These are phyloP conservation scores for Panagrolaimus sp. DNA, from an alignment of 1,140 invertebrate genomes.

Conservation along the genomic window DNA sequence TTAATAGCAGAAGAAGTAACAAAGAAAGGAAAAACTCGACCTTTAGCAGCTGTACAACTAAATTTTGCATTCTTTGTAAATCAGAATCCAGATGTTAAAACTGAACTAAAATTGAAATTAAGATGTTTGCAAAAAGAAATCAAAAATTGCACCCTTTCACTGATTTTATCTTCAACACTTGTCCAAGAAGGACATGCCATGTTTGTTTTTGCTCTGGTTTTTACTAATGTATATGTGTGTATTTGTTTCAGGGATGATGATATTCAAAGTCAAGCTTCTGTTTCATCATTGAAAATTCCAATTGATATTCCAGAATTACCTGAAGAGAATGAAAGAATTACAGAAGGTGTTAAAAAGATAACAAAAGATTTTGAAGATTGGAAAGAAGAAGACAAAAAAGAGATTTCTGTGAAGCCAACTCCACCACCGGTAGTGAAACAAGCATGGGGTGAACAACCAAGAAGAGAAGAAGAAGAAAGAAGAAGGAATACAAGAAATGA, in stretches of 20 bases:
- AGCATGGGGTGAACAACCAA: background rate
- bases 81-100: constrained; percentile 33
- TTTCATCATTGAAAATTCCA: background rate
- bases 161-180: constrained; percentile 30
- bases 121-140: constrained; percentile 41
- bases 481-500: background rate
- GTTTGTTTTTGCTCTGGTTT: constrained; percentile 18
- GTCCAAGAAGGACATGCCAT: constrained; percentile 33
- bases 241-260: constrained; percentile 23
- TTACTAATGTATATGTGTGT: too few relatives aligned
- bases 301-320: background rate
- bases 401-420: background rate
- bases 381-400: constrained; percentile 15
- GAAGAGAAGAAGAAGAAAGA: background rate
- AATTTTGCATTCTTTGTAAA: constrained; percentile 47
- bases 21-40: constrained; percentile 34
- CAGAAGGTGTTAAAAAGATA: constrained; percentile 17
- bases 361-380: constrained; percentile 29
- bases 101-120: constrained; percentile 51
- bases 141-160: constrained; percentile 33
- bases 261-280: constrained; percentile 23
- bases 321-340: background rate
- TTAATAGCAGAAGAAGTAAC: constrained; percentile 49
- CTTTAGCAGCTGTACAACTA: constrained; percentile 44
- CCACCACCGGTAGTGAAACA: background rate